Evolutionary conservation across 2,797 vertebrate genomes (phyloP).

Genomic region (Alcedo atthis): DNA sequence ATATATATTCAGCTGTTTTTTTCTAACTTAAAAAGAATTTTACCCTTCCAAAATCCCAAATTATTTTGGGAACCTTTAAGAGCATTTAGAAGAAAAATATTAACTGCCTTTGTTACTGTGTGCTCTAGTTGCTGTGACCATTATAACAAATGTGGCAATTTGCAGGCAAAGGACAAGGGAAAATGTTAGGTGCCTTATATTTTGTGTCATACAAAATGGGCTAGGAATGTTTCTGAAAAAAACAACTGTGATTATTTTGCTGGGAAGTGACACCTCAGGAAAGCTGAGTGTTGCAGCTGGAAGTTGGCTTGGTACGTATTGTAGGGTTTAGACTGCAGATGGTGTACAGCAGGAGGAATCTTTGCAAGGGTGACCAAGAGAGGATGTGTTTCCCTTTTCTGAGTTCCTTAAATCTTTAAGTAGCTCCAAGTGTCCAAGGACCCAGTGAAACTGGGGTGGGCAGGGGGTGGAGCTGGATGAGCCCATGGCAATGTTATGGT

Average conservation of each 20-base stretch:
- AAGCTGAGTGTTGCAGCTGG: not conserved
- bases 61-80: not conserved
- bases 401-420: not conserved
- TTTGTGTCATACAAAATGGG: not conserved
- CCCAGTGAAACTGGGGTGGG: not conserved
- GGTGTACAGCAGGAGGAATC: not conserved
- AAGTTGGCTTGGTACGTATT: not conserved
- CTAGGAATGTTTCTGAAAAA: not conserved
- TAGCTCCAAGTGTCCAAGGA: not conserved
- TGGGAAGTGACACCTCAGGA: not conserved
- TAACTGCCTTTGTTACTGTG: not conserved
- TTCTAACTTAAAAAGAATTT: not conserved
- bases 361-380: not conserved
- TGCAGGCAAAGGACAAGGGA: not conserved
- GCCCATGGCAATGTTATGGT: not conserved
- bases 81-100: not conserved
- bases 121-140: not conserved
- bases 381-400: rapidly evolving
- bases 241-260: not conserved
- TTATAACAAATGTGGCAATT: not conserved
- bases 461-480: not conserved
- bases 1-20: not conserved
- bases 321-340: not conserved
- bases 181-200: not conserved
- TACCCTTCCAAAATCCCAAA: rapidly evolving